These are phyloP conservation scores for Eleginops maclovinus DNA, from an alignment of 2,113 vertebrate genomes.

Conservation along the genomic window DNA sequence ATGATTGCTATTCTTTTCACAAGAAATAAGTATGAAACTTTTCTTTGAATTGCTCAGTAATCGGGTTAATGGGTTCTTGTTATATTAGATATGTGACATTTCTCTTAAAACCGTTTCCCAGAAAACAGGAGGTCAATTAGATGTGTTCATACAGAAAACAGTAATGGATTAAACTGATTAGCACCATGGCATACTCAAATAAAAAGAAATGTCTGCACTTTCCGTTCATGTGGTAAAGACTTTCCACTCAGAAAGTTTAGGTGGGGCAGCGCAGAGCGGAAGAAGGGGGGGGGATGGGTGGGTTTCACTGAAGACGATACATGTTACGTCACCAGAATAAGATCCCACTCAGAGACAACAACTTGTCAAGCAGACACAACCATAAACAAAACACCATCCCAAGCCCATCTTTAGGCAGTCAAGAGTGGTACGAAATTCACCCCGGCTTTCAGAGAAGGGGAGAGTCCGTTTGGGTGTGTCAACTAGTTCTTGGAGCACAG, in stretches of 20 bases:
- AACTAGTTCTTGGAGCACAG: not conserved
- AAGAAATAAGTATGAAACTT: no score
- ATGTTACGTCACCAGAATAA: conserved; percentile 49
- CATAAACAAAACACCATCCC: conserved; percentile 49
- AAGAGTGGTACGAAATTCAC: conserved; percentile 12
- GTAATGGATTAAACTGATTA: not conserved
- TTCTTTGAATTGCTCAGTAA: no score
- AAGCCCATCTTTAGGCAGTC: conserved; percentile 36
- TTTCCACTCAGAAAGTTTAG: conserved; percentile 9
- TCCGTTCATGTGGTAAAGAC: not conserved
- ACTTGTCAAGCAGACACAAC: conserved; percentile 59
- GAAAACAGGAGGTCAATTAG: not conserved
- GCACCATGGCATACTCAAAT: not conserved
- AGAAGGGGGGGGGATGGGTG: not conserved
- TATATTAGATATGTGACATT: no score
- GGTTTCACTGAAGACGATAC: conserved; percentile 12
- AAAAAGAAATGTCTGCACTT: not conserved
- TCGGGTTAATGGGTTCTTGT: no score
- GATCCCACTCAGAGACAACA: conserved; percentile 49
- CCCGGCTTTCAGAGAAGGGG: not conserved
- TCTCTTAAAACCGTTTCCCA: no score
- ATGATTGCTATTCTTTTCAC: no score
- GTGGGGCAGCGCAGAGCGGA: not conserved
- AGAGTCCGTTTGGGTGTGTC: not conserved
- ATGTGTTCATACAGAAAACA: not conserved